Base-by-base conservation (phyloP, 1,140 invertebrate species). In the Drosophila serrata region DNA sequence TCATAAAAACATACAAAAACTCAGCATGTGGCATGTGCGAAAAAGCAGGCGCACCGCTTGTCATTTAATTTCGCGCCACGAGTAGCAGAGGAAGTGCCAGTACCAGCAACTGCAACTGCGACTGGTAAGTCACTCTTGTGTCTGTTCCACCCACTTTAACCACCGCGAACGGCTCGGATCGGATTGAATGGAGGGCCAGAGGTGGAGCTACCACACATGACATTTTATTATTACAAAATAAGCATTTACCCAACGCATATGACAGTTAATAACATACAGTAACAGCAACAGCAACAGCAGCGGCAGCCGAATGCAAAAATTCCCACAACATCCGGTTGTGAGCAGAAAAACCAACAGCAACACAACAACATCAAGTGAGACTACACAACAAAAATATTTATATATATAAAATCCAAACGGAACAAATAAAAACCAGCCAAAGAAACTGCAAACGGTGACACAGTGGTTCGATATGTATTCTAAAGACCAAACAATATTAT, bases 221-320 rank as follows among this genome's bases (percentile, higher is more conserved):
- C 70, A 90, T 81, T 90, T 90, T 90, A 85, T 88, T 90, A 79
- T 90, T 90, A 90, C 85, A 90, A 90, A 84, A 90, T 90, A 88
- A 90, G 78, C 85, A 85, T 88, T 88, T 88, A 85, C 69, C 69
- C 81, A 67, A 67, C 82, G 67, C 81, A 72, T 88, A 88, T 88
- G 85, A 84, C 84, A 88, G 85, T 90, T 81, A 88, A 88, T 88
- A 90, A 88, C 79, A 79, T 40, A 31, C 70, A 67, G 6, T 51
- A 62, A 24, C 64, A 63, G 15, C 58, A 55, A 11, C 58, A 51
- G 40, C 57, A 60, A 17, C 56, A 27, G 22, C 75, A 57, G 48
- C 57, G 37, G 31, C 51, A 60, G 31, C 76, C 80, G 76, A 87
- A 87, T 87, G 85, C 85, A 81, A 84, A 88, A 88, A 90, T 90